phyloP scores from a whole-genome alignment of 2,797 vertebrate genomes.

The Acanthiza pusilla region DNA sequence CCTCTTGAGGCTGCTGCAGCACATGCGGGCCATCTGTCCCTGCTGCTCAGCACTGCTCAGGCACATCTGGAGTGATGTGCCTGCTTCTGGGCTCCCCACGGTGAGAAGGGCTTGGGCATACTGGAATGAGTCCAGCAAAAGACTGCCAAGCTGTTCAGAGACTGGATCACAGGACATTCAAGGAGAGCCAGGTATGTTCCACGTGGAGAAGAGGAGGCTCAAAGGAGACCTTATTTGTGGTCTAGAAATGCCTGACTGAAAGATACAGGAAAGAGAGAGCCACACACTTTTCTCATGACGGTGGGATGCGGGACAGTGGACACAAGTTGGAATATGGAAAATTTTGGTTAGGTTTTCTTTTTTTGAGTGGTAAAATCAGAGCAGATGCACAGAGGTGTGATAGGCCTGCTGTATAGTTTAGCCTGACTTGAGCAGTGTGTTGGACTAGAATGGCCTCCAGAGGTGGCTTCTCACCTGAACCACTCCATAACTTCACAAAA shows the following conservation, averaged over 20 bases:
- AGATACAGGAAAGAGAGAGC: neutral
- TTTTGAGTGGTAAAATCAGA: neutral
- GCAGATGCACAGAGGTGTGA: neutral
- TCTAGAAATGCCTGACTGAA: neutral
- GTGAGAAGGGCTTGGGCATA: accelerated
- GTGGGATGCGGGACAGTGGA: neutral
- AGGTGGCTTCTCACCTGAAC: neutral
- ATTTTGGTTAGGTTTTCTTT: neutral
- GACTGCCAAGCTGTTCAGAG: neutral
- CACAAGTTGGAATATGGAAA: neutral
- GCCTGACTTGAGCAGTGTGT: neutral
- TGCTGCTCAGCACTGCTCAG: neutral
- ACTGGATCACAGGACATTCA: neutral
- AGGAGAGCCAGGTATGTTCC: neutral
- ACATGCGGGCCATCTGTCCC: neutral
- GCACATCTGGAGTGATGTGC: neutral
- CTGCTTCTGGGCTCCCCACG: neutral
- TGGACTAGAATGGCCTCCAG: neutral
- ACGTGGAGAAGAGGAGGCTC: neutral
- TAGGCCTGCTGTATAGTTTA: neutral
- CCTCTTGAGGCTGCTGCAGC: neutral
- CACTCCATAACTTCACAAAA: neutral
- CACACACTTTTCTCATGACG: accelerated
- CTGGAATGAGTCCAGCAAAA: neutral
- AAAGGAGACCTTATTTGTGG: neutral